Evolutionary conservation across 2,888 invertebrate genomes (phyloP), one percentile per base, ranked within the genome.

Genomic region (Epicampocera succincta): DNA sequence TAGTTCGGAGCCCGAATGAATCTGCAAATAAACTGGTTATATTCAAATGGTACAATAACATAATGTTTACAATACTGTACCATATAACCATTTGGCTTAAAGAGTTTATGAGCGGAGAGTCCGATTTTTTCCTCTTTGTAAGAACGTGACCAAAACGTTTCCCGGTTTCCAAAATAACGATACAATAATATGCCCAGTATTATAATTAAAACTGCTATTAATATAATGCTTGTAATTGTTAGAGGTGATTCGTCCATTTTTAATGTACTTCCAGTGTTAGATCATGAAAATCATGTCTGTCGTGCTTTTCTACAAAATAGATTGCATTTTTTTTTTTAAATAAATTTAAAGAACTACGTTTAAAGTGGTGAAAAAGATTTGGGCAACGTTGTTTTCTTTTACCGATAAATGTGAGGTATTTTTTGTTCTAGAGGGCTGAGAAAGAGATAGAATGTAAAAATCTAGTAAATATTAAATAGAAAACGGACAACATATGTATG

Each of bases 51-150:
- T 8, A 9, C 3, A 33, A 33, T 33, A 33, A 33, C 5, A 33
- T 33, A n/a, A n/a, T 9, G 3, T 9, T 25, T 33, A 83, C 82
- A 19, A 84, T 83, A 90, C 92, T 92, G 1, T 89, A 94, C 94
- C 92, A 94, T 91, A 87, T 93, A 94, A 85, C 94, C 94, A 86
- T 94, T 94, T 25, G 94, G 93, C 87, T 94, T 93, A 87, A 93
- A 94, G 77, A 93, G 88, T 85, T 91, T 90, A 69, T 90, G 90
- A 60, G 91, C 90, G 21, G 91, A 91, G 48, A 91, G 82, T 1
- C 91, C 90, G 84, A 91, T 90, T 85, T 91, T 91, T 79, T 91
- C 91, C 84, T 91, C 91, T 65, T 90, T 90, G 85, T 89, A 91
- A 42, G 91, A 90, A 29, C 89, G 86, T 84, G 90, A 87, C 91